Conservation (phyloP, 2,888 invertebrate species). For the Noctua fimbriata region DNA sequence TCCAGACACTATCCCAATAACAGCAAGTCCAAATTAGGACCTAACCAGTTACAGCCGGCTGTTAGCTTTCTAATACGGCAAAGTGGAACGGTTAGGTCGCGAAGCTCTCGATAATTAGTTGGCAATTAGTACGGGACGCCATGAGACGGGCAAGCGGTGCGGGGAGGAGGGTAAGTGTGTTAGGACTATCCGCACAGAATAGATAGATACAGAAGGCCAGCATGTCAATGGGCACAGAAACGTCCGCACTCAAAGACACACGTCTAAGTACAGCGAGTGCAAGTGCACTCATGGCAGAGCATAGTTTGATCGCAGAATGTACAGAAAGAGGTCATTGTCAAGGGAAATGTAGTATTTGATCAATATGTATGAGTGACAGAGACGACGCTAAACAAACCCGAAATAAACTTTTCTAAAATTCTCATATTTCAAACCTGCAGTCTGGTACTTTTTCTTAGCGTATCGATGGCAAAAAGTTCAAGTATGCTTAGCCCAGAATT, state of each 20-base stretch:
- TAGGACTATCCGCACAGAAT: conserved; percentile 14
- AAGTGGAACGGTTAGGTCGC: conserved; percentile 52
- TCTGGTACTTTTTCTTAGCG: background rate
- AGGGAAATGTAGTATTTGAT: background rate
- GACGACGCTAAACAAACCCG: background rate
- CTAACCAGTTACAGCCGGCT: conserved; percentile 38
- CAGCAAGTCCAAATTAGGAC: conserved; percentile 26
- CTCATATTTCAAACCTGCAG: background rate
- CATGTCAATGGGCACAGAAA: background rate
- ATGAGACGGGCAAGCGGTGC: conserved; percentile 21
- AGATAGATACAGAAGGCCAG: conserved; percentile 3
- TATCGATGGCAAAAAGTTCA: background rate
- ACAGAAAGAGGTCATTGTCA: background rate
- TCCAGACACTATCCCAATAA: conserved; percentile 25
- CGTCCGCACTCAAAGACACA: background rate
- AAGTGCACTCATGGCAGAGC: background rate
- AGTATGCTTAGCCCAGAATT: background rate
- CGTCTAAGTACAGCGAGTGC: background rate
- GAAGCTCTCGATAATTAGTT: conserved; percentile 60
- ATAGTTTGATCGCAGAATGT: background rate
- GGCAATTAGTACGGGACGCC: conserved; percentile 57
- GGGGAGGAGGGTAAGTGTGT: conserved; percentile 35
- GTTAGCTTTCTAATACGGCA: conserved; percentile 44
- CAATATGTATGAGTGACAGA: background rate
- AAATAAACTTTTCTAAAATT: background rate